Conservation (phyloP, 2,797 vertebrate genomes). For the Peromyscus nudipes region DNA sequence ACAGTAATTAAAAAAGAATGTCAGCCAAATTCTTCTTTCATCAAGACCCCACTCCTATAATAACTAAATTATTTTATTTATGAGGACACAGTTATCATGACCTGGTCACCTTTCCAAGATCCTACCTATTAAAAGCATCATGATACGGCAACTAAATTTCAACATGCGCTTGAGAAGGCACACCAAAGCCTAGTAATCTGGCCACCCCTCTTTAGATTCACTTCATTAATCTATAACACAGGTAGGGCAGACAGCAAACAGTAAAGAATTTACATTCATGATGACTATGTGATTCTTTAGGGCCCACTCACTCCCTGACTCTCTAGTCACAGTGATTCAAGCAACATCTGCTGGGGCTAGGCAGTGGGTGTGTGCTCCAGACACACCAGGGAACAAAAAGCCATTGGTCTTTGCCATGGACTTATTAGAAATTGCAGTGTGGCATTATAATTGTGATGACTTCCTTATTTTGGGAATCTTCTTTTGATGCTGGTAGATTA, state of each 20-base stretch:
- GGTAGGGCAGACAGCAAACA: not conserved
- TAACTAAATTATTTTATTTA: not conserved
- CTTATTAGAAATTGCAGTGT: not conserved
- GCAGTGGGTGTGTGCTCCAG: accelerated
- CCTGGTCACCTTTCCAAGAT: not conserved
- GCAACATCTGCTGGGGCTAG: not conserved
- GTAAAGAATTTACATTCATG: not conserved
- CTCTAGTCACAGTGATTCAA: not conserved
- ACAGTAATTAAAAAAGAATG: not conserved
- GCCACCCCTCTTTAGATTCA: not conserved
- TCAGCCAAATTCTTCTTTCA: not conserved
- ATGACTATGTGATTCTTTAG: not conserved
- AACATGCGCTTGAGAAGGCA: not conserved
- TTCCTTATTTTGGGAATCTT: not conserved
- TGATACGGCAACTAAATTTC: not conserved
- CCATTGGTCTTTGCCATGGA: not conserved
- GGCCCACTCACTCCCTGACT: too few species aligned
- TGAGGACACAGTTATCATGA: not conserved
- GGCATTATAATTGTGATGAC: not conserved
- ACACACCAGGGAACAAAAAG: not conserved
- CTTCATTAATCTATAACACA: not conserved
- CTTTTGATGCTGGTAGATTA: not conserved
- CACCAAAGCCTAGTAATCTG: not conserved
- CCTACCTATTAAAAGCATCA: not conserved
- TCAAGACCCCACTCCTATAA: not conserved